Evolutionary conservation across 2,113 vertebrate genomes (phyloP), one percentile per base, ranked within the genome.

Genomic region (Dipodomys spectabilis): DNA sequence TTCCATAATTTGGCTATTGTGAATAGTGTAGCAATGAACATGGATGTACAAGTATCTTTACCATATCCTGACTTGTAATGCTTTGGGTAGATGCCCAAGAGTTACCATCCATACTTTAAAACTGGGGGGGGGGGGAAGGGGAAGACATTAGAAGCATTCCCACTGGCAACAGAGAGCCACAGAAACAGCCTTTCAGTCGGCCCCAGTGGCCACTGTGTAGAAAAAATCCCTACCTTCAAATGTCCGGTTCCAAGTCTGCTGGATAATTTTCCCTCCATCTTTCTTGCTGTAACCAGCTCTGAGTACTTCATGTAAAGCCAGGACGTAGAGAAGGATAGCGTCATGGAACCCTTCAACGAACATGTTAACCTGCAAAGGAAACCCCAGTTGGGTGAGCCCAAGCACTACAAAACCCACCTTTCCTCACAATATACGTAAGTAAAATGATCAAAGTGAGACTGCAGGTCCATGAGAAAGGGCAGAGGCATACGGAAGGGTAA

Each of bases 291-390:
- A 98, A 60, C 99, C 99, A 27, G 97, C 98, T 95, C 98, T 99
- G 96, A 99, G 98, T 30, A 98, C 98, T 95, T 99, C 99, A 60
- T 99, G 98, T 79, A 99, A 98, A 91, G 99, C 99, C 77, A 99
- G 97, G 89, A 98, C 99, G 15, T 99, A 99, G 64, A 99, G 98
- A 93, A 99, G 95, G 97, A 99, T 91, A 83, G 99, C 99, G 85
- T 99, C 99, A 25, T 99, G 99, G 98, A 99, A 99, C 35, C 99
- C 99, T 98, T 99, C 99, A 62, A 99, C 98, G 98, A 99, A 99
- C 99, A 99, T 99, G 97, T 99, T 99, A 60, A 98, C 98, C 99
- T 99, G 97, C 49, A 98, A 97, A 85, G 86, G 87, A 95, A 97
- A 73, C 67, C 75, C 72, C 75, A 95, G 44, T 0, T 18, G 67